Evolutionary conservation across 1,140 invertebrate species (phyloP), one percentile per base, ranked within the genome.

Genomic region (Chlorops oryzae): DNA sequence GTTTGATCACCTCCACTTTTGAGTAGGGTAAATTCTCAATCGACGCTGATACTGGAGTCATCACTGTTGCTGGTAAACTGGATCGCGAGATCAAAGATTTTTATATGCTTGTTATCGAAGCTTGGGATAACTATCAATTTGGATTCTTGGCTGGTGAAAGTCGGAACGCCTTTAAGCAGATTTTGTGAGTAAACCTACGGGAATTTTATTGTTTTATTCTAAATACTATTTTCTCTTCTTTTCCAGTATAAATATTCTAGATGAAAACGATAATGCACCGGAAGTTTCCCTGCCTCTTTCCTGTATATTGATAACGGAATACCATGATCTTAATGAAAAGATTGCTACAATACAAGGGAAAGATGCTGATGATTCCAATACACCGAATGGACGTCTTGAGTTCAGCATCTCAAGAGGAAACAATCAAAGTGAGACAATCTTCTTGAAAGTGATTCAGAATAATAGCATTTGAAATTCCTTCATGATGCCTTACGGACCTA

Each of bases 41-140:
- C 57, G 85, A 95, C 71, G 80, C 88, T 1, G 87, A 92, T 43
- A 88, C 85, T 3, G 92, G 92, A 2, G 79, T 84, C 0, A 62
- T 94, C 3, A 87, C 80, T 40, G 84, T 95, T 2, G 80, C 87
- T 0, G 88, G 90, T 58, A 74, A 72, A 35, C 65, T 96, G n/a
- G 89, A 96, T 66, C 78, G 92, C 56, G 91, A 96, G 75, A 79
- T 82, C 1, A 83, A 81, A 56, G 74, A 78, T 39, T 79, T 75
- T 5, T 95, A 92, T 67, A 81, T 85, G 51, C 73, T 96, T 9
- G 86, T 95, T 0, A 84, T 94, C 10, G 90, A 96, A 73, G 92
- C 90, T 2, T 93, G 90, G 88, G 92, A 96, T 68, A 95, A 95
- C 73, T 94, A 93, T 73, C 88, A 93, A 62, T 93, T 88, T 71